A percentile compares a stretch with the other conserved stretches of the same genome.
phyloP scores from a whole-genome alignment of 2,888 invertebrate genomes.

The Dexiosoma caninum region DNA sequence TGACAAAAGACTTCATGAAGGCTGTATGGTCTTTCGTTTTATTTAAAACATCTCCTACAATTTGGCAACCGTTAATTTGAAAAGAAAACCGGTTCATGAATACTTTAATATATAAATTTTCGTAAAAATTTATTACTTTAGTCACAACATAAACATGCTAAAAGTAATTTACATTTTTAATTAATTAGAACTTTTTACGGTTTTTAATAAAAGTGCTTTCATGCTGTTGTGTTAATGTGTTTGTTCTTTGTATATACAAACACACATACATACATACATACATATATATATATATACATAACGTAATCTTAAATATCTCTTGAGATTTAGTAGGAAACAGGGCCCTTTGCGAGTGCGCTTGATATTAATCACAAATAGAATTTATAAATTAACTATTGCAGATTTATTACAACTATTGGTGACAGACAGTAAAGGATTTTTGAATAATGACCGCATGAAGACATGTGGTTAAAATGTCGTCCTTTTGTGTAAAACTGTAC shows the following conservation, averaged over 20 bases:
- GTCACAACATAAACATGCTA: neutral
- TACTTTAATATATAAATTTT: neutral
- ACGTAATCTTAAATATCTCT: slow-evolving; percentile 39
- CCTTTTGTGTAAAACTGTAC: neutral
- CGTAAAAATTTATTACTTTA: neutral
- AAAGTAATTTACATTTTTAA: slow-evolving; percentile 54
- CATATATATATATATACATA: too few species aligned
- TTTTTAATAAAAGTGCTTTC: neutral
- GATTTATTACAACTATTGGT: neutral
- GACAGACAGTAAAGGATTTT: neutral
- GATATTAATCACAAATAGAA: slow-evolving; percentile 60
- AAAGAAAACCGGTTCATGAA: neutral
- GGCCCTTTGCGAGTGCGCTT: slow-evolving; percentile 44
- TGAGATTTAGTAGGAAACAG: slow-evolving; percentile 26
- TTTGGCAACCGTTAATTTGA: too few species aligned
- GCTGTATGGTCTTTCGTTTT: too few species aligned
- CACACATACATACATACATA: too few species aligned
- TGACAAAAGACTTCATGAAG: too few species aligned
- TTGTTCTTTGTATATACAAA: neutral
- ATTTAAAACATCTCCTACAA: too few species aligned
- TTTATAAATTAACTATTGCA: slow-evolving; percentile 56
- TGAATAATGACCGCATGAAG: neutral
- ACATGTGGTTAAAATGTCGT: neutral
- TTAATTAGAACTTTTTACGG: slow-evolving; percentile 44
- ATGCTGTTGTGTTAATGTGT: neutral